These are phyloP conservation scores for Mercenaria mercenaria DNA, from an alignment of 1,140 invertebrate genomes.

Conservation along the genomic window DNA sequence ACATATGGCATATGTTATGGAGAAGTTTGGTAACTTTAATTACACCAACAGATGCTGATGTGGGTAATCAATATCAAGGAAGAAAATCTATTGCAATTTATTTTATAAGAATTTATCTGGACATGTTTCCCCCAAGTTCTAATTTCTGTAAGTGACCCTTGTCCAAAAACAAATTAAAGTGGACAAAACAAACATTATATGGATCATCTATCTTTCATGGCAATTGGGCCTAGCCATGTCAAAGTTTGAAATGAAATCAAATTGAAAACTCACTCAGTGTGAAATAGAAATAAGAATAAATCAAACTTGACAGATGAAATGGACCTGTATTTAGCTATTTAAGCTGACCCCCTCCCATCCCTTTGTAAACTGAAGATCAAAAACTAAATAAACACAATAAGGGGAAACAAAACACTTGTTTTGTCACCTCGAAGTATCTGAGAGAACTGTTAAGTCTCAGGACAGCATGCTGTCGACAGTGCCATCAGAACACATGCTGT, in stretches of 20 bases:
- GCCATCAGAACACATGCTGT: no score
- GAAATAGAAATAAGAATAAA: slow-evolving; percentile 43
- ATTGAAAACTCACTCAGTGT: slow-evolving; percentile 55
- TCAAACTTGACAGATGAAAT: slow-evolving; percentile 51
- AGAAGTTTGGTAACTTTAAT: background rate
- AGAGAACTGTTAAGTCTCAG: slow-evolving; percentile 14
- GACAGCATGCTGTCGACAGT: background rate
- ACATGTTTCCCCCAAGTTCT: background rate
- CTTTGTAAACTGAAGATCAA: background rate
- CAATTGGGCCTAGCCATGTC: slow-evolving; percentile 15
- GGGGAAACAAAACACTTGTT: background rate
- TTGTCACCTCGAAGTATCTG: background rate
- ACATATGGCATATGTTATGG: background rate
- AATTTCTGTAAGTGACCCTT: slow-evolving; percentile 49
- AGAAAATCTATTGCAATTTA: background rate
- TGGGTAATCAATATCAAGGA: background rate
- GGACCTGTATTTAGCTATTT: slow-evolving; percentile 24
- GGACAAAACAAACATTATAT: slow-evolving; percentile 61
- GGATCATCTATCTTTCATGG: slow-evolving; percentile 43
- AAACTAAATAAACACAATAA: slow-evolving; percentile 2
- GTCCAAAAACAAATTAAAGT: slow-evolving; percentile 49
- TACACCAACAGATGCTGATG: background rate
- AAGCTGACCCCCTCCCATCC: background rate
- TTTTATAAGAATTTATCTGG: background rate
- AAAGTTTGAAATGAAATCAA: slow-evolving; percentile 29